Evolutionary conservation across 1,140 invertebrate genomes (phyloP), one percentile per base, ranked within the genome.

Genomic region (Apocrypta bakeri): DNA sequence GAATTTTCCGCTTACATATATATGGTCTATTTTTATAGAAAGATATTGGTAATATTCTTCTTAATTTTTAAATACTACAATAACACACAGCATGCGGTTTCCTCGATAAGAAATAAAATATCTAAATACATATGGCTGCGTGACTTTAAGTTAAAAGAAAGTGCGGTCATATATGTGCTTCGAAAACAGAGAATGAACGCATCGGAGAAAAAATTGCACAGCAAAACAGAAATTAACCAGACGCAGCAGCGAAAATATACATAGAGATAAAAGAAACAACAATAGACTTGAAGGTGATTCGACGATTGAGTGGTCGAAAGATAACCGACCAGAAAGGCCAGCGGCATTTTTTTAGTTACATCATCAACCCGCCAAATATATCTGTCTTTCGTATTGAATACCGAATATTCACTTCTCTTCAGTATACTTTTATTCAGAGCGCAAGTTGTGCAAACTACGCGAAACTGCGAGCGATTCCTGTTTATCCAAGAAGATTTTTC

Each of bases 331-430:
- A n/a, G 24, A 42, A 42, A 2, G 27, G 25, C 27, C 37, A 21
- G 66, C 31, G 68, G 64, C 66, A 24, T 79, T 79, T 71, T 71
- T 21, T n/a, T 25, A 0, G 42, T 80, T 80, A 73, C 78, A 73
- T 80, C 78, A 63, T 64, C 31, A 21, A 11, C 6, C 24, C 40
- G 27, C 31, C 73, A 80, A 80, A 80, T 73, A 80, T 73, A 80
- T 63, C 27, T 71, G 37, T 64, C 25, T 64, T 24, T 66, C 63
- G 4, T 14, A 3, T 61, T 14, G 56, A 21, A 14, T 61, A 14
- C 56, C n/a, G 33, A 37, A 37, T 37, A 4, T 37, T 56, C 48
- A 21, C 21, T 56, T n/a, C 48, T 56, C 48, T 56, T 56, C 48
- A 21, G 21, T 56, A 17, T 24, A 11, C 33, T 66, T 77, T 77